Conservation (phyloP, 2,888 invertebrate genomes). For the Ennomos erosarius region DNA sequence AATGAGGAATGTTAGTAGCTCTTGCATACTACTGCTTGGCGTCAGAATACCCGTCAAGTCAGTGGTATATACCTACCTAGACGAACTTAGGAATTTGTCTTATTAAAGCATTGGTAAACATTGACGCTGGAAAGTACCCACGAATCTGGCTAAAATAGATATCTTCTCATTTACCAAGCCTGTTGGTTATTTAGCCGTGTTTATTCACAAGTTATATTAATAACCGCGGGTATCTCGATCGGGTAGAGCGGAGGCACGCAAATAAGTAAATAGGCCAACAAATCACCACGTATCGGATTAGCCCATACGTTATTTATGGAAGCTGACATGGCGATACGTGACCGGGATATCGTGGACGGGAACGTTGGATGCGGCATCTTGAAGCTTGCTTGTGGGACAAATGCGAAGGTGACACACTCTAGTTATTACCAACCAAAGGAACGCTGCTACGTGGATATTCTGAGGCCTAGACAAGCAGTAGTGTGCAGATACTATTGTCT, state of each 20-base stretch:
- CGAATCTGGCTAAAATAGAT: background rate
- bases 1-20: no score
- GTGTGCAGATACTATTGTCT: no score
- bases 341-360: conserved; percentile 33
- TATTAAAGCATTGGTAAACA: no score
- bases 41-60: no score
- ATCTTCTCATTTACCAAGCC: conserved; percentile 4
- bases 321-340: conserved; percentile 65
- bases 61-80: no score
- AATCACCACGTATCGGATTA: conserved; percentile 80
- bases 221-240: conserved; percentile 32
- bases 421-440: no score
- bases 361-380: conserved; percentile 43
- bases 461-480: no score
- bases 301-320: conserved; percentile 79
- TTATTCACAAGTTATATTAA: conserved; percentile 31
- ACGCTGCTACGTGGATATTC: no score
- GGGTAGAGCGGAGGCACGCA: conserved; percentile 50
- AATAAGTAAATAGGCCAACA: conserved; percentile 77
- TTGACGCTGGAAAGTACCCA: no score
- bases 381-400: background rate
- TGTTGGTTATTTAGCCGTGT: conserved; percentile 19
- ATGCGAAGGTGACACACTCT: no score
- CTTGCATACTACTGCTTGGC: no score
- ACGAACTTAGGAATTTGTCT: no score